Evolutionary conservation across 2,888 invertebrate species (phyloP).

Genomic region (Leptopilina syphax): DNA sequence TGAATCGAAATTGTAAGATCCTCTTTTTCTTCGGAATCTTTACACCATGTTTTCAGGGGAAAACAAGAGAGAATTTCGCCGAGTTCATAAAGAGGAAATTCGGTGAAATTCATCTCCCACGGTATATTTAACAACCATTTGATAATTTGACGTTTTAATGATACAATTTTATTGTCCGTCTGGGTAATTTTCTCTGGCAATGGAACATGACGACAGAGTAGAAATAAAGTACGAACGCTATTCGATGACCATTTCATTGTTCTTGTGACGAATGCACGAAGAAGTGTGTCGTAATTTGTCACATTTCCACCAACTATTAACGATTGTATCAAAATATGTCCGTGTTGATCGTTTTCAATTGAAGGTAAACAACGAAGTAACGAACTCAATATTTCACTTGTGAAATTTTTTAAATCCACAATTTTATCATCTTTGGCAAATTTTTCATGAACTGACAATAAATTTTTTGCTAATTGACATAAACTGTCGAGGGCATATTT

Average conservation of each 20-base stretch:
- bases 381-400: background rate
- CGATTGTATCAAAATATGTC: slow-evolving; percentile 75
- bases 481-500: slow-evolving; percentile 70
- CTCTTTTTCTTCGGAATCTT: slow-evolving; percentile 1
- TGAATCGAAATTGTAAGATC: slow-evolving; percentile 42
- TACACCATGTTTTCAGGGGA: slow-evolving; percentile 60
- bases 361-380: slow-evolving; percentile 73
- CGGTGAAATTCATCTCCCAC: slow-evolving; percentile 52
- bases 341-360: slow-evolving; percentile 53
- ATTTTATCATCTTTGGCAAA: slow-evolving; percentile 64
- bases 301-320: slow-evolving; percentile 72
- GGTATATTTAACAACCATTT: slow-evolving; percentile 66
- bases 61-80: slow-evolving; percentile 65
- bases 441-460: slow-evolving; percentile 68
- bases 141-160: slow-evolving; percentile 64
- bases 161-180: slow-evolving; percentile 45
- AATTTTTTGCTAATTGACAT: slow-evolving; percentile 69
- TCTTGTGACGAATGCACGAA: slow-evolving; percentile 75
- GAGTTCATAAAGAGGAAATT: slow-evolving; percentile 61
- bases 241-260: slow-evolving; percentile 71
- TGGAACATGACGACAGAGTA: slow-evolving; percentile 69
- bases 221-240: slow-evolving; percentile 74
- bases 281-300: slow-evolving; percentile 69
- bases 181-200: slow-evolving; percentile 59
- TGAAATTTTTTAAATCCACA: slow-evolving; percentile 59